A percentile compares a stretch with the other conserved stretches of the same genome.
These are phyloP conservation scores for Drosophila austrosaltans DNA, from an alignment of 2,888 invertebrate genomes.

Conservation along the genomic window DNA sequence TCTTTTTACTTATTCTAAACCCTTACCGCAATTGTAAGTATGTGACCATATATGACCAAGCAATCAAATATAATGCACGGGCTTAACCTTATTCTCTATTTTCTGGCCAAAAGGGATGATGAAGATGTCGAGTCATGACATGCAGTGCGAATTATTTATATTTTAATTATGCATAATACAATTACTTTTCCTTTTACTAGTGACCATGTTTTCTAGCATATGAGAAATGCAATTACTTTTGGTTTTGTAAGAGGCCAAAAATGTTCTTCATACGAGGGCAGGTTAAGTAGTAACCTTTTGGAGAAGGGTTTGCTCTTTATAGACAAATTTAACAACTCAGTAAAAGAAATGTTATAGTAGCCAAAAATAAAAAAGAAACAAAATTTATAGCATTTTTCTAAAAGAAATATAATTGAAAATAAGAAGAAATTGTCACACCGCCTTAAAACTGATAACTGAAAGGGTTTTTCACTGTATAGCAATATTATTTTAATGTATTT, in stretches of 20 bases:
- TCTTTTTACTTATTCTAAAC: not conserved
- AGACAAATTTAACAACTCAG: not conserved
- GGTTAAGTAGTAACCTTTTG: not conserved
- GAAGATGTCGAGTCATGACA: conserved; percentile 2
- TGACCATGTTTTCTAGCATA: not conserved
- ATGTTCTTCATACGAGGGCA: not conserved
- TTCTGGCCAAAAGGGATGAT: not conserved
- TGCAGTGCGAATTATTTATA: conserved; percentile 2
- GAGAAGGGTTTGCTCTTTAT: too few relatives aligned
- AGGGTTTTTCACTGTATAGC: too few relatives aligned
- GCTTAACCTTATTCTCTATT: not conserved
- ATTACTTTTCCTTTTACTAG: conserved; percentile 13
- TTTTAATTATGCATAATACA: conserved; percentile 8
- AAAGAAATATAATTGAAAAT: too few relatives aligned
- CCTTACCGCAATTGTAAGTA: not conserved
- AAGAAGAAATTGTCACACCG: too few relatives aligned
- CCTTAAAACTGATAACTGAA: too few relatives aligned
- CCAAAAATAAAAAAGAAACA: too few relatives aligned
- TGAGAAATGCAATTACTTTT: conserved; percentile 8
- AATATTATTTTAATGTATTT: too few relatives aligned
- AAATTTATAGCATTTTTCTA: too few relatives aligned
- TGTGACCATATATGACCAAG: too few relatives aligned
- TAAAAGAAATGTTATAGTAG: not conserved
- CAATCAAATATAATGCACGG: not conserved
- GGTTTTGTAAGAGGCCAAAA: not conserved